Evolutionary conservation across 2,797 vertebrate genomes (phyloP).

Genomic region (Balearica regulorum): DNA sequence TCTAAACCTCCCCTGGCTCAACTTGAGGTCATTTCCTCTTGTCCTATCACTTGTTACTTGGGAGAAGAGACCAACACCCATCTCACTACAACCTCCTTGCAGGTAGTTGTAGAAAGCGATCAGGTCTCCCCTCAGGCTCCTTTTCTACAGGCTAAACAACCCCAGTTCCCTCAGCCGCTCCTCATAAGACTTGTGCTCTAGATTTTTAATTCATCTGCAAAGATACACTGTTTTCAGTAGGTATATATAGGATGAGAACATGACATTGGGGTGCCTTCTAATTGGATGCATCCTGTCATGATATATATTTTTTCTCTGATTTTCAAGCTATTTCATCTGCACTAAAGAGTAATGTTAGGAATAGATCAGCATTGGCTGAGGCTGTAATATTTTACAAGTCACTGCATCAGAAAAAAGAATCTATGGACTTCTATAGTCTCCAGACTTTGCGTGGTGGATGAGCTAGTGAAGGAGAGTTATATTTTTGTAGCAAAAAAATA

Average conservation of each 20-base stretch:
- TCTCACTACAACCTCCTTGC: too few species aligned
- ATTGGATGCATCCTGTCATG: background rate
- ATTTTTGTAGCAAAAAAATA: background rate
- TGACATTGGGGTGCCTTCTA: background rate
- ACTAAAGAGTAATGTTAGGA: background rate
- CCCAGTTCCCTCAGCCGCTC: too few species aligned
- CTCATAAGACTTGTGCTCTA: too few species aligned
- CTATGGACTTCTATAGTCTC: background rate
- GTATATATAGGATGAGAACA: background rate
- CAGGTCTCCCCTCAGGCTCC: too few species aligned
- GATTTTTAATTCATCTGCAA: background rate
- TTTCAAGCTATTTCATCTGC: background rate
- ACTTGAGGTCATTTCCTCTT: too few species aligned
- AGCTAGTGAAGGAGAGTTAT: background rate
- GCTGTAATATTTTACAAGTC: background rate
- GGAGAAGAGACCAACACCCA: too few species aligned
- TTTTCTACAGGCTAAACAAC: too few species aligned
- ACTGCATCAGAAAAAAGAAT: background rate
- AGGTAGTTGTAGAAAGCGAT: too few species aligned
- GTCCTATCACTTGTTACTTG: too few species aligned
- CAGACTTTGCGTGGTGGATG: background rate
- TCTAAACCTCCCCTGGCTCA: too few species aligned
- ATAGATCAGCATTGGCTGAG: background rate
- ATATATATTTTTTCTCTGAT: background rate
- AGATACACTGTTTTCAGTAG: background rate